These are phyloP conservation scores for Kryptolebias ocellatus DNA, from an alignment of 2,797 vertebrate genomes.

Conservation along the genomic window DNA sequence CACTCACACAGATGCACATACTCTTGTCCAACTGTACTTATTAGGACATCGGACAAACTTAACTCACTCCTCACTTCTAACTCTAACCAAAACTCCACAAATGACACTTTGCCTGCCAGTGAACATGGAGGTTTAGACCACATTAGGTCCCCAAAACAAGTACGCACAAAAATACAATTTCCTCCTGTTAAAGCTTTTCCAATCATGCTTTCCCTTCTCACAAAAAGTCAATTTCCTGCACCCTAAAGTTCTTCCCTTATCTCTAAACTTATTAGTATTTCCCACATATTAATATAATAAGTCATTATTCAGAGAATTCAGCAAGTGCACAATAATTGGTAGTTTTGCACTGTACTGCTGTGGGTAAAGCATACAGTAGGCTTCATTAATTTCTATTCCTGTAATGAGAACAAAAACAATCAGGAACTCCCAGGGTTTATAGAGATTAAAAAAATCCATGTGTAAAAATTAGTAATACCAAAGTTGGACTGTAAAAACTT, in stretches of 20 bases:
- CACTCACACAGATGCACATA: not conserved
- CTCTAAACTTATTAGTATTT: constrained; percentile 8
- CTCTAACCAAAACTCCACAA: no score
- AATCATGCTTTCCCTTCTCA: not conserved
- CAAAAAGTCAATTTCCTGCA: constrained; percentile 5
- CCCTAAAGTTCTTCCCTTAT: not conserved
- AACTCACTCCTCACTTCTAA: not conserved
- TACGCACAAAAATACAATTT: not conserved
- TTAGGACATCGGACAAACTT: not conserved
- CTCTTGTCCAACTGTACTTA: not conserved
- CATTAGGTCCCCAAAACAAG: no score
- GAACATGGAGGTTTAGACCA: not conserved
- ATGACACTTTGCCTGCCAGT: no score
- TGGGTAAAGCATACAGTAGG: constrained; percentile 1
- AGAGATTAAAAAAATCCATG: not conserved
- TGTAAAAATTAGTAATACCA: not conserved
- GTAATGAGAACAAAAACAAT: constrained; percentile 2
- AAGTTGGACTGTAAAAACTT: not conserved
- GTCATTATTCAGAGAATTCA: constrained; percentile 21
- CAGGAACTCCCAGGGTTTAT: not conserved
- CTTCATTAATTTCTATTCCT: constrained; percentile 15
- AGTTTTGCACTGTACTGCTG: constrained; percentile 6
- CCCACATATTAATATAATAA: constrained; percentile 18
- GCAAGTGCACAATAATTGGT: constrained; percentile 22
- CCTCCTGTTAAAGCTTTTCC: not conserved